Conservation (phyloP, 2,113 vertebrate genomes). For the Amphiprion percula region DNA sequence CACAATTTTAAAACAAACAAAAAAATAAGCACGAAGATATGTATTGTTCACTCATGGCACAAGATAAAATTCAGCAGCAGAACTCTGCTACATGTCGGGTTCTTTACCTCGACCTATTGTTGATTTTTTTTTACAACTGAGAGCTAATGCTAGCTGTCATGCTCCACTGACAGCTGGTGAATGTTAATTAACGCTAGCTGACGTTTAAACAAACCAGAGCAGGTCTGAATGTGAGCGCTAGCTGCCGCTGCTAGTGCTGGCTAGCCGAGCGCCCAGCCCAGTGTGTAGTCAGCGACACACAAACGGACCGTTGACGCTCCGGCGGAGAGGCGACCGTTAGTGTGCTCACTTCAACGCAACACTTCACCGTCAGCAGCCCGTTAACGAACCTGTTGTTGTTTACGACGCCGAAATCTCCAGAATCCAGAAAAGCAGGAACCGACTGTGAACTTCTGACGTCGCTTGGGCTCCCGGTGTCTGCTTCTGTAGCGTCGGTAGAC, state of each 20-base stretch:
- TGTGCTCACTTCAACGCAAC: not conserved
- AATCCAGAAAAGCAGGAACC: not conserved
- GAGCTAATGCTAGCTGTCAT: too few species aligned
- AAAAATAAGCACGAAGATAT: too few species aligned
- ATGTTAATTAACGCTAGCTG: not conserved
- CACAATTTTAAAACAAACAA: too few species aligned
- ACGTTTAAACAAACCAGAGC: not conserved
- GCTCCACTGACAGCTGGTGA: too few species aligned
- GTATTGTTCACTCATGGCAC: too few species aligned
- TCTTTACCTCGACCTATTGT: too few species aligned
- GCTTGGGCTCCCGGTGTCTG: not conserved
- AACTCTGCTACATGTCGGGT: too few species aligned
- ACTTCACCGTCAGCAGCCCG: not conserved
- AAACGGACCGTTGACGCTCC: constrained; percentile 2
- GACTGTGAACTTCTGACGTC: constrained; percentile 45
- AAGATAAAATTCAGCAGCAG: too few species aligned
- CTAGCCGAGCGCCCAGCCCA: constrained; percentile 59
- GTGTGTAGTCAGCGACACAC: constrained; percentile 23
- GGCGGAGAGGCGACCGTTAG: constrained; percentile 13
- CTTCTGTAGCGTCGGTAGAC: not conserved
- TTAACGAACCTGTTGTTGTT: constrained; percentile 60
- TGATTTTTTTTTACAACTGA: too few species aligned
- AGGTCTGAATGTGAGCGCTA: constrained; percentile 10
- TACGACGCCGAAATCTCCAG: not conserved
- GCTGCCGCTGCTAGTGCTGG: constrained; percentile 52